Percentiles rank a stretch among this genome's conserved stretches.
These are phyloP conservation scores for Rousettus leschenaultii DNA, from an alignment of 2,113 vertebrate species.

Conservation along the genomic window DNA sequence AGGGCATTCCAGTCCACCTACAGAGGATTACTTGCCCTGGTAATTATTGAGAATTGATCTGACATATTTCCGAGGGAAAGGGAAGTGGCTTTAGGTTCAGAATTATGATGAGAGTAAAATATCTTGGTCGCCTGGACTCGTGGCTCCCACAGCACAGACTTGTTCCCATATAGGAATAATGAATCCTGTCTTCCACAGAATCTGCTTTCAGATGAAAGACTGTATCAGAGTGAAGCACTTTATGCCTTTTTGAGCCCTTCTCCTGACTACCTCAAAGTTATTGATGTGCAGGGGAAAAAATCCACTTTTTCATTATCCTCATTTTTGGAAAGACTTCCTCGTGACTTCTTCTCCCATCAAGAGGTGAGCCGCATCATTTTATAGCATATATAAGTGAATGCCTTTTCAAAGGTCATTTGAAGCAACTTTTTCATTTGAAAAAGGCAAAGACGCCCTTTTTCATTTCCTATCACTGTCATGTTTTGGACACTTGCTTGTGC, in stretches of 20 bases:
- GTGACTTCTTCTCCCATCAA: constrained; percentile 97
- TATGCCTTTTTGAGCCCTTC: constrained; percentile 98
- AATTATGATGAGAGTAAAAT: background rate
- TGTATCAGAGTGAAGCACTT: constrained; percentile 98
- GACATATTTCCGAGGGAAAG: background rate
- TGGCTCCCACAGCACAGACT: rapidly evolving
- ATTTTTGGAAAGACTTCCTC: constrained; percentile 95
- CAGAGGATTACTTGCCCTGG: background rate
- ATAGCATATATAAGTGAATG: background rate
- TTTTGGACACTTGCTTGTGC: background rate
- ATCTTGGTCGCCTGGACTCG: rapidly evolving
- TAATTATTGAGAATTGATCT: background rate
- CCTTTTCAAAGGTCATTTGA: background rate
- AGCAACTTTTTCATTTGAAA: too few relatives aligned
- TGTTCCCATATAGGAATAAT: background rate
- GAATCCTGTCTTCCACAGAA: constrained; percentile 81
- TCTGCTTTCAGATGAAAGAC: constrained; percentile 93
- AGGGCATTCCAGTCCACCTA: background rate
- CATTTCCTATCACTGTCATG: background rate
- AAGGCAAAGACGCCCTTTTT: background rate
- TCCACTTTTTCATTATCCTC: constrained; percentile 94
- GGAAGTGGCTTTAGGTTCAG: background rate
- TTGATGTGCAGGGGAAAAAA: constrained; percentile 95
- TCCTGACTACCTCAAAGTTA: constrained; percentile 95
- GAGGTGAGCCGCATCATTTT: constrained; percentile 84